Conservation (phyloP, 1,140 invertebrate species). For the Zophobas atratus region DNA sequence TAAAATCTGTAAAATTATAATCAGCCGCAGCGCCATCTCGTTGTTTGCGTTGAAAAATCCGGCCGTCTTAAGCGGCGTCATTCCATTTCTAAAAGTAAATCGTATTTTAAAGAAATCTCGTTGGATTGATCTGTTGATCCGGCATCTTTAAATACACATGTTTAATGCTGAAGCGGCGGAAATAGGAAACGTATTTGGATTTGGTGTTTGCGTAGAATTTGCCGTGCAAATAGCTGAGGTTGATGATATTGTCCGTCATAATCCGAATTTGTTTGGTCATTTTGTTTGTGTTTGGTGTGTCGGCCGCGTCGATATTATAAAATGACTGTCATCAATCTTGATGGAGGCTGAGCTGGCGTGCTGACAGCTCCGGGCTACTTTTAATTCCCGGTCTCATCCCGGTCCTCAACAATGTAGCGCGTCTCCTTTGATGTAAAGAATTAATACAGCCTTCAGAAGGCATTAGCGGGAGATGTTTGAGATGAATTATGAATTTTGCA, state of each 20-base stretch:
- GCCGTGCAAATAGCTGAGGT: constrained; percentile 35
- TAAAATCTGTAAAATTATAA: no score
- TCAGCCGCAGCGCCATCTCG: no score
- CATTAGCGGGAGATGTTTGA: constrained; percentile 39
- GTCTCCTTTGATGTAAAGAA: constrained; percentile 41
- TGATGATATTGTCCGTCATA: constrained; percentile 36
- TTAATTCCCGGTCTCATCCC: constrained; percentile 39
- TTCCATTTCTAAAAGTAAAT: no score
- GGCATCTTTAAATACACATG: not conserved
- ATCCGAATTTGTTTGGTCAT: constrained; percentile 40
- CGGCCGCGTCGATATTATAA: constrained; percentile 24
- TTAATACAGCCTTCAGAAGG: constrained; percentile 42
- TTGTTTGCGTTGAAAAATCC: no score
- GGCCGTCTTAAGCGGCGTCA: no score
- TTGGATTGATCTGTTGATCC: not conserved
- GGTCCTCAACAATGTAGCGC: constrained; percentile 42
- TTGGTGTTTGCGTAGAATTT: constrained; percentile 33
- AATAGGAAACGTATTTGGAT: constrained; percentile 8
- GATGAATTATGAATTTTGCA: constrained; percentile 42
- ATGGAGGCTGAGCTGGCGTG: constrained; percentile 32
- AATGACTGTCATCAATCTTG: constrained; percentile 42
- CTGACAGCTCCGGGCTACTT: constrained; percentile 39
- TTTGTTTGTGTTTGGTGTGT: constrained; percentile 42
- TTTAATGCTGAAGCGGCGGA: not conserved
- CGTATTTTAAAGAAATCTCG: no score